A percentile compares a stretch with the other conserved stretches of the same genome.
Evolutionary conservation across 2,113 vertebrate genomes (phyloP).

Genomic region (Enhydra lutris): DNA sequence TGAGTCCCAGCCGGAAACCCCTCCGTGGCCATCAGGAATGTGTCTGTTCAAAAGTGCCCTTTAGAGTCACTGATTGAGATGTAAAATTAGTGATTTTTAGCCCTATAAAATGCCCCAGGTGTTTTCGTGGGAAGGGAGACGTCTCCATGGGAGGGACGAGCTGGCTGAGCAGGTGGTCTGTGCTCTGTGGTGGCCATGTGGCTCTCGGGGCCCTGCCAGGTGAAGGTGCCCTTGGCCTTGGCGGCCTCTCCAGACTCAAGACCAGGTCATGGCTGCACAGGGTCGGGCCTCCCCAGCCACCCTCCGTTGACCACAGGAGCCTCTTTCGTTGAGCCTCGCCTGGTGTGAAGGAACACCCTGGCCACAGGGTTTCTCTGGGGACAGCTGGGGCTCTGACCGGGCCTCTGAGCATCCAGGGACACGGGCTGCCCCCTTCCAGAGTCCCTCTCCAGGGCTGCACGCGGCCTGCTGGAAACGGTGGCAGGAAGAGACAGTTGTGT

Average conservation of each 20-base stretch:
- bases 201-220: not conserved
- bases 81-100: accelerated
- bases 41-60: accelerated
- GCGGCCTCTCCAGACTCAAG: not conserved
- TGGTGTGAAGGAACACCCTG: too few relatives aligned
- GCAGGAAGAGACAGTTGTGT: not conserved
- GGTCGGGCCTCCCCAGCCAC: accelerated
- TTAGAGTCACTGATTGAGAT: accelerated
- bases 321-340: accelerated
- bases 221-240: not conserved
- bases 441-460: not conserved
- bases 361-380: not conserved
- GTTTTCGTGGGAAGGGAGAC: accelerated
- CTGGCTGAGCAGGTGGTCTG: accelerated
- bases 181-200: accelerated
- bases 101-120: not conserved
- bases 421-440: accelerated
- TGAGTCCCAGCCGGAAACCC: constrained; percentile 69
- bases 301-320: accelerated
- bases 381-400: not conserved
- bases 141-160: accelerated
- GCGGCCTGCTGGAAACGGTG: not conserved
- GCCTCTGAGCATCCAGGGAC: not conserved
- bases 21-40: accelerated
- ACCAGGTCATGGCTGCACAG: not conserved